Evolutionary conservation across 1,140 invertebrate species (phyloP).

Genomic region (Eupeodes corollae): DNA sequence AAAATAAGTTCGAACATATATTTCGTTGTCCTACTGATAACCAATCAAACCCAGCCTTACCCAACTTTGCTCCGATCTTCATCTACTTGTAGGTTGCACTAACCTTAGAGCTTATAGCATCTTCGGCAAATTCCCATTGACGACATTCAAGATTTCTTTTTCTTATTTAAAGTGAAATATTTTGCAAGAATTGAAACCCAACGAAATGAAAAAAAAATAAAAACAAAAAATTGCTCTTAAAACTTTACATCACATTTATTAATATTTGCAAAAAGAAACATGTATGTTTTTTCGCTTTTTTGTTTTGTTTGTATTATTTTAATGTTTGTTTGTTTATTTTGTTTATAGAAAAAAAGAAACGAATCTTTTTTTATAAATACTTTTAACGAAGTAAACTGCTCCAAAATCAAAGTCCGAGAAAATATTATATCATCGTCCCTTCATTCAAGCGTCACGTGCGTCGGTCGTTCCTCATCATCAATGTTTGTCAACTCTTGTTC

Average conservation of each 20-base stretch:
- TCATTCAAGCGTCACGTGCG: background rate
- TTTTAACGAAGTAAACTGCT: background rate
- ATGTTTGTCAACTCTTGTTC: background rate
- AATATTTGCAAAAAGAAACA: background rate
- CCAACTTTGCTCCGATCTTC: too few species aligned
- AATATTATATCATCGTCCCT: background rate
- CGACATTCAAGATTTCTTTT: too few species aligned
- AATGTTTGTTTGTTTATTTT: background rate
- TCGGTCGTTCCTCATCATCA: background rate
- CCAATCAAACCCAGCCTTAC: too few species aligned
- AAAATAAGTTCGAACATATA: too few species aligned
- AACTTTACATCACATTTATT: background rate
- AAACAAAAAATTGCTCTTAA: background rate
- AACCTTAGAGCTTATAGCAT: too few species aligned
- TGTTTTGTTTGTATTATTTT: background rate
- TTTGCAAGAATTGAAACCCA: too few species aligned
- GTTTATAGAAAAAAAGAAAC: too few species aligned
- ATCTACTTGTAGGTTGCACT: too few species aligned
- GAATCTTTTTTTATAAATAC: too few species aligned
- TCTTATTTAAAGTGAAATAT: too few species aligned
- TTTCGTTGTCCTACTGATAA: too few species aligned
- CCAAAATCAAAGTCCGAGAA: background rate
- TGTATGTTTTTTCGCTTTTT: background rate
- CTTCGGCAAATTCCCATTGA: too few species aligned
- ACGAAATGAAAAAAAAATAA: background rate